These are phyloP conservation scores for Hydrotaea cyrtoneurina DNA, from an alignment of 2,888 invertebrate species.

Conservation along the genomic window DNA sequence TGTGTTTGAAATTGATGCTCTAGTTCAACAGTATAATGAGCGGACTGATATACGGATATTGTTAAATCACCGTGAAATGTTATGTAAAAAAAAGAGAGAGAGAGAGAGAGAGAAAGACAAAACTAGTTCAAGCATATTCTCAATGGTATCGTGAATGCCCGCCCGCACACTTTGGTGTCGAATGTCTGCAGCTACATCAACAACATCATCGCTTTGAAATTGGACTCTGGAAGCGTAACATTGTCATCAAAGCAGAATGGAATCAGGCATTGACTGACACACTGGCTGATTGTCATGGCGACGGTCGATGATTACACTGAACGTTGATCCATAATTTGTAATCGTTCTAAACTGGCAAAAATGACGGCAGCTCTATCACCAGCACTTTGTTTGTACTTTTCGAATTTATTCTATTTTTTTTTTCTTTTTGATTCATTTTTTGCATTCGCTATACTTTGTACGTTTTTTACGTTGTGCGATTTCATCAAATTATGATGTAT, in stretches of 20 bases:
- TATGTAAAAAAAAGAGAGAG: not conserved
- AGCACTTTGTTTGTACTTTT: not conserved
- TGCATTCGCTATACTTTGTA: not conserved
- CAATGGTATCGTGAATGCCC: not conserved
- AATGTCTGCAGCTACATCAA: slow-evolving; percentile 15
- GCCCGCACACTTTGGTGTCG: not conserved
- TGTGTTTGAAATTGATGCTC: not conserved
- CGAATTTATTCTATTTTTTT: too few species aligned
- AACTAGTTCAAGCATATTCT: not conserved
- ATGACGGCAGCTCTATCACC: not conserved
- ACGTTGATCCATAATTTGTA: slow-evolving; percentile 48
- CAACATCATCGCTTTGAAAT: not conserved
- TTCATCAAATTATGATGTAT: slow-evolving; percentile 54
- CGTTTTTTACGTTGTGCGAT: not conserved
- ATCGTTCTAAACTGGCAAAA: not conserved
- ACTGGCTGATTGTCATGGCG: slow-evolving; percentile 42
- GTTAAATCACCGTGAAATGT: not conserved
- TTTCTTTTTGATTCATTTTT: too few species aligned
- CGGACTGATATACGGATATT: not conserved
- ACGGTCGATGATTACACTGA: not conserved
- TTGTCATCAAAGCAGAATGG: not conserved
- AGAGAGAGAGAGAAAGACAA: not conserved
- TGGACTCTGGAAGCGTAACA: not conserved
- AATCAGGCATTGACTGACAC: slow-evolving; percentile 26
- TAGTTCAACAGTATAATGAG: not conserved